These are phyloP conservation scores for Drosophila kepulauana DNA, from an alignment of 1,140 invertebrate species.

Conservation along the genomic window DNA sequence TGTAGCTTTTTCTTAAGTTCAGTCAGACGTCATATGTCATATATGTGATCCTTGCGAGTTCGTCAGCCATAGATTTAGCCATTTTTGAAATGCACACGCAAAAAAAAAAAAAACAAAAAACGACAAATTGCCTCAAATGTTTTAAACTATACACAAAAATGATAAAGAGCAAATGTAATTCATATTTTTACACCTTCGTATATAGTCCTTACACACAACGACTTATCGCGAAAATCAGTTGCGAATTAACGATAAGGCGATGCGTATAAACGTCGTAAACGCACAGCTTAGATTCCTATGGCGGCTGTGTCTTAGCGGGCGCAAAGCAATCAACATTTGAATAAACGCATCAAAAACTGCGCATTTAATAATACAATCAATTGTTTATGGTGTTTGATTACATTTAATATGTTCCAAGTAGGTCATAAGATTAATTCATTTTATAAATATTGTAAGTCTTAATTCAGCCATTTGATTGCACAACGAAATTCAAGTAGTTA, in stretches of 20 bases:
- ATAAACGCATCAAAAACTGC: slow-evolving; percentile 59
- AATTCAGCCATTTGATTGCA: slow-evolving; percentile 51
- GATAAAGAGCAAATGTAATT: slow-evolving; percentile 53
- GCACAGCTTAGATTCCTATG: slow-evolving; percentile 58
- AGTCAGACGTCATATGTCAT: slow-evolving; percentile 26
- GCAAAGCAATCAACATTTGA: slow-evolving; percentile 54
- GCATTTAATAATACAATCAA: slow-evolving; percentile 40
- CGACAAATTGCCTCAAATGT: slow-evolving; percentile 73
- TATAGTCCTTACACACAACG: slow-evolving; percentile 21
- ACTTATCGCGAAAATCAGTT: background rate
- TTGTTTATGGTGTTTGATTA: slow-evolving; percentile 21
- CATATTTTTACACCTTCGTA: slow-evolving; percentile 71
- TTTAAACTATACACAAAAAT: slow-evolving; percentile 67
- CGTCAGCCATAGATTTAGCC: slow-evolving; percentile 70
- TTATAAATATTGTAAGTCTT: slow-evolving; percentile 45
- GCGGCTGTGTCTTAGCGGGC: slow-evolving; percentile 50
- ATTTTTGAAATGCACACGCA: slow-evolving; percentile 60
- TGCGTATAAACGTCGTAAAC: slow-evolving; percentile 38
- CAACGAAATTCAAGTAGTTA: slow-evolving; percentile 34
- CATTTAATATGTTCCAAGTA: slow-evolving; percentile 9
- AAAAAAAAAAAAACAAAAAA: slow-evolving; percentile 7
- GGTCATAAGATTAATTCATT: slow-evolving; percentile 9
- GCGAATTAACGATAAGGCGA: background rate
- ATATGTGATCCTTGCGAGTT: slow-evolving; percentile 46
- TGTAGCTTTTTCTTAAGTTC: slow-evolving; percentile 58